Evolutionary conservation across 2,113 vertebrate genomes (phyloP).

Genomic region (Triplophysa dalaica): DNA sequence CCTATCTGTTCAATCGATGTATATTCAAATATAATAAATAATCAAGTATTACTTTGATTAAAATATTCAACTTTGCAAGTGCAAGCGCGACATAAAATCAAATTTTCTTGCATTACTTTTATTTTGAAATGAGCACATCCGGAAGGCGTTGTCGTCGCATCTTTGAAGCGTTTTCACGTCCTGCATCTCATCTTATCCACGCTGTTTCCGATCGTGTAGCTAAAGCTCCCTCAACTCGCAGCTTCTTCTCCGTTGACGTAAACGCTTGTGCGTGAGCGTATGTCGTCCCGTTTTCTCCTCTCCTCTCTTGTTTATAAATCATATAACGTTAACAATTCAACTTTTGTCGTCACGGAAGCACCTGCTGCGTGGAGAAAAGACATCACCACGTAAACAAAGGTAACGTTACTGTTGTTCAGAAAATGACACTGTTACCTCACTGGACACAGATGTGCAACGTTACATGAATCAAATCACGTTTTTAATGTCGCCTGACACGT

Average conservation of each 20-base stretch:
- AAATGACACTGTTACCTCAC: neutral
- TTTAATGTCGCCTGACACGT: neutral
- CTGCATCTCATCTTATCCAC: neutral
- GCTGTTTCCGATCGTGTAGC: neutral
- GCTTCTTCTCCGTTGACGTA: neutral
- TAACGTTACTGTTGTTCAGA: neutral
- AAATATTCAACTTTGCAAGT: no score
- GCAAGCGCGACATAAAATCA: no score
- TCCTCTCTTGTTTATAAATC: neutral
- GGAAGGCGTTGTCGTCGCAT: slow-evolving; percentile 19
- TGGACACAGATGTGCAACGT: neutral
- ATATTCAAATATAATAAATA: no score
- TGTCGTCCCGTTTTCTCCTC: neutral
- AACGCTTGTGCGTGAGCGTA: neutral
- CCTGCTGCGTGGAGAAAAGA: slow-evolving; percentile 11
- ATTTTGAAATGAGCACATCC: slow-evolving; percentile 20
- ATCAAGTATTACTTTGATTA: no score
- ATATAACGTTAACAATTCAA: neutral
- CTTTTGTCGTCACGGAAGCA: neutral
- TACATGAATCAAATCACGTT: neutral
- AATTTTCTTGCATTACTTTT: neutral
- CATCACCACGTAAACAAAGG: slow-evolving; percentile 26
- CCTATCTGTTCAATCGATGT: no score
- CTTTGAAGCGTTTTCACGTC: slow-evolving; percentile 8
- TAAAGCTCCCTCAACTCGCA: neutral